Percentiles rank a stretch among this genome's conserved stretches.
Evolutionary conservation across 1,140 invertebrate genomes (phyloP).

Genomic region (Cheumatopsyche charites): DNA sequence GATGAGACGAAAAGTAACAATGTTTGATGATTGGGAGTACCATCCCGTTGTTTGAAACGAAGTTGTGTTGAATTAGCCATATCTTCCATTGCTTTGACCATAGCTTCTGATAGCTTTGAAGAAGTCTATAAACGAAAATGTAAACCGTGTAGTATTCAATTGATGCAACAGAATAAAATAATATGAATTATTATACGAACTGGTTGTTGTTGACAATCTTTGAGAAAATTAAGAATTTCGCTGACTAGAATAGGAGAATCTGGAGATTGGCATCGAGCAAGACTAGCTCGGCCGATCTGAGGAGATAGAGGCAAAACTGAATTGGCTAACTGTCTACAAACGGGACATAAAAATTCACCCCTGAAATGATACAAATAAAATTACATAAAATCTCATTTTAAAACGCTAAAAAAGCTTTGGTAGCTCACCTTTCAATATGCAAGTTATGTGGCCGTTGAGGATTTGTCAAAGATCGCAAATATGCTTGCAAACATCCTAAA

Average conservation of each 20-base stretch:
- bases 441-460: conserved; percentile 76
- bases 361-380: conserved; percentile 54
- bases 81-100: conserved; percentile 91
- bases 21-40: conserved; percentile 71
- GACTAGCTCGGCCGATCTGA: conserved; percentile 69
- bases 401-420: conserved; percentile 44
- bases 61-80: conserved; percentile 80
- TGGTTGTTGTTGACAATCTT: conserved; percentile 69
- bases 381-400: neutral
- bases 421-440: conserved; percentile 68
- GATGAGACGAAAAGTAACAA: conserved; percentile 89
- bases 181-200: conserved; percentile 57
- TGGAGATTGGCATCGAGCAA: conserved; percentile 63
- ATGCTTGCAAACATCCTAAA: conserved; percentile 89
- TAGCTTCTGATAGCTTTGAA: conserved; percentile 76
- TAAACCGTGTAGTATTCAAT: conserved; percentile 30
- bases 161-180: neutral
- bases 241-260: conserved; percentile 62
- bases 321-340: conserved; percentile 93
- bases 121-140: conserved; percentile 55
- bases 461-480: conserved; percentile 79
- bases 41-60: conserved; percentile 60
- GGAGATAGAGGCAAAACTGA: conserved; percentile 88
- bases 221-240: conserved; percentile 69
- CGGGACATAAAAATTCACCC: conserved; percentile 91